Base-by-base conservation (phyloP, 2,113 vertebrate genomes). In the Hylia prasina region DNA sequence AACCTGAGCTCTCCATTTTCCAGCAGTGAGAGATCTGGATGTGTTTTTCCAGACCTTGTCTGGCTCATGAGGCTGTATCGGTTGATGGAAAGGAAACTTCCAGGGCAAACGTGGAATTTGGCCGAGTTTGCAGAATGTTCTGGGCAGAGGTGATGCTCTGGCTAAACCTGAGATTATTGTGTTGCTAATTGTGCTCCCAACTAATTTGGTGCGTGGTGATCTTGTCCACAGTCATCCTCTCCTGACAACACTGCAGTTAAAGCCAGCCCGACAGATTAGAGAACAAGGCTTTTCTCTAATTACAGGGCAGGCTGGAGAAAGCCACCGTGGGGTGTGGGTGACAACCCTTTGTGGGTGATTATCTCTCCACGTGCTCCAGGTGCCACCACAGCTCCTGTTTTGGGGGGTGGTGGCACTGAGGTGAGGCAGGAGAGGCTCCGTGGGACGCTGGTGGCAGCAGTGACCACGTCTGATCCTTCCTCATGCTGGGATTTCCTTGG, bases 391-490 rank as follows among this genome's bases (percentile, higher is more conserved):
- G 51, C 54, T 44, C 63, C 64, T 33, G 0, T 4, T 48, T 10
- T 18, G 78, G 69, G 45, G 18, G 3, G 6, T 17, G 11, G n/a
- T 10, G 45, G 15, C 21, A 0, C n/a, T 33, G 42, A 39, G 30
- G 48, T 0, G 30, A 8, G 45, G 87, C 56, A 30, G 68, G 54
- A 45, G 7, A 9, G n/a, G 37, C 87, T 81, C 54, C 0, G 3
- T 9, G 70, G 47, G 79, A 35, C n/a, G 4, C 27, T 12, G 39
- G 31, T 82, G 82, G 21, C 60, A 44, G 14, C 69, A 14, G 40
- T 5, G 76, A 3, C 24, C 0, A 0, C 7, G 3, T 14, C 53
- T 77, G 45, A 44, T 68, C 64, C 54, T 58, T 20, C 51, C 31
- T 39, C 3, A 0, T 9, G 53, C 6, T 37, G 17, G 2, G n/a